Percentiles rank a stretch among this genome's conserved stretches.
phyloP scores from a whole-genome alignment of 2,797 vertebrate species.

The Microchirus variegatus region DNA sequence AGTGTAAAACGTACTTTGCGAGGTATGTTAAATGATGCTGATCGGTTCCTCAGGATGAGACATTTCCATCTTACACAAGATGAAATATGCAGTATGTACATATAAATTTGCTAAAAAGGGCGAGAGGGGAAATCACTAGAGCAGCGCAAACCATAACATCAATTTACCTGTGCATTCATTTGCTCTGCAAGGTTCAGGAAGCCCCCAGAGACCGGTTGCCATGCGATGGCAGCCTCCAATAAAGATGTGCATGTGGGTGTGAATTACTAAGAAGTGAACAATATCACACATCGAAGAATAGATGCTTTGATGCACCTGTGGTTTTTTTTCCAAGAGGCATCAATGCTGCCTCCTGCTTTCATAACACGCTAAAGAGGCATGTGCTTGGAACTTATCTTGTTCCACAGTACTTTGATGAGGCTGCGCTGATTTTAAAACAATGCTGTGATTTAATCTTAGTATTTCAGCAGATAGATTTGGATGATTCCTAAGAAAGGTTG shows the following conservation, averaged over 20 bases:
- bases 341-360: background rate
- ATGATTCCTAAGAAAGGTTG: no score
- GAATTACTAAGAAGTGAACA: conserved; percentile 52
- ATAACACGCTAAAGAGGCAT: conserved; percentile 4
- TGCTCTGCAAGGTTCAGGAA: conserved; percentile 55
- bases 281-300: conserved; percentile 51
- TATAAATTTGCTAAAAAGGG: conserved; percentile 25
- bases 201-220: conserved; percentile 73
- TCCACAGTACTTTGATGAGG: conserved; percentile 10
- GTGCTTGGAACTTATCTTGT: conserved; percentile 9
- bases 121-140: conserved; percentile 18
- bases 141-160: conserved; percentile 38
- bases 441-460: background rate
- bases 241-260: conserved; percentile 65
- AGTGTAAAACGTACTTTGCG: background rate
- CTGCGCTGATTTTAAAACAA: background rate
- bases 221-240: conserved; percentile 69
- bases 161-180: conserved; percentile 64
- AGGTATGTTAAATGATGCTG: background rate
- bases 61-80: background rate
- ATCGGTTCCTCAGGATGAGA: background rate
- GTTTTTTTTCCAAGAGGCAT: conserved; percentile 29
- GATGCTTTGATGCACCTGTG: conserved; percentile 45
- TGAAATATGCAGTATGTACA: background rate
- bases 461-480: background rate